phyloP scores from a whole-genome alignment of 2,113 vertebrate species.

The Raphicerus campestris region DNA sequence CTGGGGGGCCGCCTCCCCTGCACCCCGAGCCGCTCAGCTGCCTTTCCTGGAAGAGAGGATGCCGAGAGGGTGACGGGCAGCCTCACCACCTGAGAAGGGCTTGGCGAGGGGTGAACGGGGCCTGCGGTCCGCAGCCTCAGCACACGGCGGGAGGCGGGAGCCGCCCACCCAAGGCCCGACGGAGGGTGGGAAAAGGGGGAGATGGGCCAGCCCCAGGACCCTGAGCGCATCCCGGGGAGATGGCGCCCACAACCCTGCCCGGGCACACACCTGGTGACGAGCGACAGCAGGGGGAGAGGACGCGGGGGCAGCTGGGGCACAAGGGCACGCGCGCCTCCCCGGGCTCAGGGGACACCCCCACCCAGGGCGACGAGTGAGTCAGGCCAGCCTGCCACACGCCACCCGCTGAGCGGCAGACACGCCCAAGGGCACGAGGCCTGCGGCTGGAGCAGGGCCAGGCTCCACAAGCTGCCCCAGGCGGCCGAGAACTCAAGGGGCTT shows the following conservation, averaged over 20 bases:
- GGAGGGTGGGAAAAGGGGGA: not conserved
- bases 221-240: not conserved
- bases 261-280: fast-evolving
- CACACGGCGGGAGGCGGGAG: fast-evolving
- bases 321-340: fast-evolving
- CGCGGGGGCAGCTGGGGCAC: fast-evolving
- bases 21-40: fast-evolving
- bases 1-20: fast-evolving
- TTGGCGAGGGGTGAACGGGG: fast-evolving
- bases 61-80: fast-evolving
- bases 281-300: fast-evolving
- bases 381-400: fast-evolving
- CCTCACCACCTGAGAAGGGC: not conserved
- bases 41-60: not conserved
- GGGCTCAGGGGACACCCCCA: fast-evolving
- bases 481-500: not conserved
- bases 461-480: not conserved
- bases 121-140: fast-evolving
- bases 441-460: not conserved
- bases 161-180: not conserved
- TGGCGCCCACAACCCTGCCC: fast-evolving
- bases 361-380: fast-evolving
- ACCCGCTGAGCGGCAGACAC: not conserved
- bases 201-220: not conserved
- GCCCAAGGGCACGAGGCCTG: not conserved